phyloP scores from a whole-genome alignment of 2,797 vertebrate genomes.

The Clarias laeviceps region DNA sequence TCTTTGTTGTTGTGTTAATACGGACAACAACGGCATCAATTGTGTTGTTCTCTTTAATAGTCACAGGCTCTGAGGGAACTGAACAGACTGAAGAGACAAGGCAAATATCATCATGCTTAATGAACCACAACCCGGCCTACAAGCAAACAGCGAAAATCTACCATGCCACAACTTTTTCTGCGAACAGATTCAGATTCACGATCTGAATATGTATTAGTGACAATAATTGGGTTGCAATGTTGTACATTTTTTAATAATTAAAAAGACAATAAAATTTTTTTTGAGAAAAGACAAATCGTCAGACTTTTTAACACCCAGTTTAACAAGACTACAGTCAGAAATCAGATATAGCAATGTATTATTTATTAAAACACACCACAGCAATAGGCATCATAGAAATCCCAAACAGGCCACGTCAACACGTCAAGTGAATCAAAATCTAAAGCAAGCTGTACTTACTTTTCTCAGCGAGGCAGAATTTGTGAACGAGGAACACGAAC shows the following conservation, averaged over 20 bases:
- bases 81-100: slow-evolving; percentile 70
- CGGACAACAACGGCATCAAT: slow-evolving; percentile 68
- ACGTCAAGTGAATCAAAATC: not conserved
- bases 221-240: not conserved
- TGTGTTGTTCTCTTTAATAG: slow-evolving; percentile 74
- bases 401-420: not conserved
- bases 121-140: slow-evolving; percentile 19
- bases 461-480: slow-evolving; percentile 66
- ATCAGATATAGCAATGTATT: not conserved
- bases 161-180: no score
- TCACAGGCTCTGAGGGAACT: slow-evolving; percentile 69
- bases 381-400: not conserved
- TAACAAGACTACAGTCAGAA: not conserved
- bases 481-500: slow-evolving; percentile 56
- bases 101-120: slow-evolving; percentile 38
- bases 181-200: not conserved
- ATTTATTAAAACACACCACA: not conserved
- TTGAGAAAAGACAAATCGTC: not conserved
- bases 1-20: slow-evolving; percentile 62
- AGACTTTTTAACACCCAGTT: not conserved
- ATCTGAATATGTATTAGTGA: not conserved
- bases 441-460: slow-evolving; percentile 68
- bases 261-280: not conserved
- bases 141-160: not conserved
- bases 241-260: slow-evolving; percentile 1